These are phyloP conservation scores for Lysiphlebus fabarum DNA, from an alignment of 1,140 invertebrate genomes.

Conservation along the genomic window DNA sequence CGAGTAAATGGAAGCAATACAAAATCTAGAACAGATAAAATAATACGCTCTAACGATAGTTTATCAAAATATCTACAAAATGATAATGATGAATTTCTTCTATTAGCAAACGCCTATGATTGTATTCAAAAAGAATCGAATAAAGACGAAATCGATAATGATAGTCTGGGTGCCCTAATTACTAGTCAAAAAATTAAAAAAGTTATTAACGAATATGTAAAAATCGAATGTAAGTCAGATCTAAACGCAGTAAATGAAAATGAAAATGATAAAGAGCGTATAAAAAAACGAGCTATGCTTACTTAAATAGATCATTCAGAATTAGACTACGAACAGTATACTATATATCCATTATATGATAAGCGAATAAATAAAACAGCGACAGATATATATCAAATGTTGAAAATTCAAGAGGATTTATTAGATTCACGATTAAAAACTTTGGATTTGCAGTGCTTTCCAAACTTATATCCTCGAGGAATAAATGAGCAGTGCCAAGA, in stretches of 20 bases:
- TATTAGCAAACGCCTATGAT: too few relatives aligned
- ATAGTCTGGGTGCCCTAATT: too few relatives aligned
- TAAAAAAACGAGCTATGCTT: slow-evolving; percentile 16
- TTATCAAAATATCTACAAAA: too few relatives aligned
- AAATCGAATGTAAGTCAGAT: background rate
- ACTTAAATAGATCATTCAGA: slow-evolving; percentile 26
- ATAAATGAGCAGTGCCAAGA: slow-evolving; percentile 32
- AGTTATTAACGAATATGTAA: background rate
- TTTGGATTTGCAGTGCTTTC: slow-evolving; percentile 39
- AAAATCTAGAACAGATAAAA: too few relatives aligned
- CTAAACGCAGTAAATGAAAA: too few relatives aligned
- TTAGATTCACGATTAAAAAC: slow-evolving; percentile 29
- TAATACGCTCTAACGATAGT: too few relatives aligned
- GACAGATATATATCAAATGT: slow-evolving; percentile 37
- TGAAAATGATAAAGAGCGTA: background rate
- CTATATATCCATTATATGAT: slow-evolving; percentile 36
- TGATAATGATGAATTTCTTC: too few relatives aligned
- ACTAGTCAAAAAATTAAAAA: too few relatives aligned
- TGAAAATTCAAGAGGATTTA: slow-evolving; percentile 32
- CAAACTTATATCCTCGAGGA: slow-evolving; percentile 36
- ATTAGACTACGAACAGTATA: slow-evolving; percentile 38
- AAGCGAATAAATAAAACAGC: slow-evolving; percentile 32
- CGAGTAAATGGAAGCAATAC: too few relatives aligned
- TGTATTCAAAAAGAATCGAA: too few relatives aligned
- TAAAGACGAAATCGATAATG: too few relatives aligned